Percentiles rank a stretch among this genome's conserved stretches.
Evolutionary conservation across 2,113 vertebrate genomes (phyloP).

Genomic region (Gnathochromis pfefferi): DNA sequence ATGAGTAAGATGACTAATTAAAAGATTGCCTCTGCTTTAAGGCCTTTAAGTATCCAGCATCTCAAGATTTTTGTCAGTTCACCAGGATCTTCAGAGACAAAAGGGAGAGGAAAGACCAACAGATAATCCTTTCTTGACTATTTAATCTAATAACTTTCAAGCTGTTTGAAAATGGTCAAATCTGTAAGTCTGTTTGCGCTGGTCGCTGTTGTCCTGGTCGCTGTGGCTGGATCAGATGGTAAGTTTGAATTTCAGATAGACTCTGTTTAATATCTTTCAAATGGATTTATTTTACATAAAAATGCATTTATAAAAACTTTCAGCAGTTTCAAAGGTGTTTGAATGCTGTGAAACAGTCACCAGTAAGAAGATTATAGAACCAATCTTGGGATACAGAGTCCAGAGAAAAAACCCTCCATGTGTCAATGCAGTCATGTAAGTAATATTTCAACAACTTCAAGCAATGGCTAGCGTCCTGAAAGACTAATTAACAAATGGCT

Average conservation of each 20-base stretch:
- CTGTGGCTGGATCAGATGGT: neutral
- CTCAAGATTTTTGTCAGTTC: neutral
- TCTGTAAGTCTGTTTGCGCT: neutral
- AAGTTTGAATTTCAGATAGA: neutral
- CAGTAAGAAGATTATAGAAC: neutral
- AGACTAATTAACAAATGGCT: neutral
- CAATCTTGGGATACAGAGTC: neutral
- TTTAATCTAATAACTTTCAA: neutral
- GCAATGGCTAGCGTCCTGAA: accelerated
- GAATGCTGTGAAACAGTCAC: slow-evolving; percentile 1
- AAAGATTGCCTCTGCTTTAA: neutral
- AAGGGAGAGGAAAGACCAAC: neutral
- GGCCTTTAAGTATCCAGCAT: neutral
- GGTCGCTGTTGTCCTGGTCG: neutral
- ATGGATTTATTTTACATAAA: neutral
- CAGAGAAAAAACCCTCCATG: neutral
- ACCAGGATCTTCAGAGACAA: neutral
- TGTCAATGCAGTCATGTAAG: slow-evolving; percentile 43
- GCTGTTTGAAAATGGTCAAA: neutral
- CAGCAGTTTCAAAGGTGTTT: neutral
- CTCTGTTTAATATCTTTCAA: neutral
- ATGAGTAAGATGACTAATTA: neutral
- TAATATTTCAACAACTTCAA: neutral
- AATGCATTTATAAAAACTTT: neutral
- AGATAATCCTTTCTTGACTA: neutral